Evolutionary conservation across 1,140 invertebrate genomes (phyloP), one percentile per base, ranked within the genome.

Genomic region (Heliconius himera): DNA sequence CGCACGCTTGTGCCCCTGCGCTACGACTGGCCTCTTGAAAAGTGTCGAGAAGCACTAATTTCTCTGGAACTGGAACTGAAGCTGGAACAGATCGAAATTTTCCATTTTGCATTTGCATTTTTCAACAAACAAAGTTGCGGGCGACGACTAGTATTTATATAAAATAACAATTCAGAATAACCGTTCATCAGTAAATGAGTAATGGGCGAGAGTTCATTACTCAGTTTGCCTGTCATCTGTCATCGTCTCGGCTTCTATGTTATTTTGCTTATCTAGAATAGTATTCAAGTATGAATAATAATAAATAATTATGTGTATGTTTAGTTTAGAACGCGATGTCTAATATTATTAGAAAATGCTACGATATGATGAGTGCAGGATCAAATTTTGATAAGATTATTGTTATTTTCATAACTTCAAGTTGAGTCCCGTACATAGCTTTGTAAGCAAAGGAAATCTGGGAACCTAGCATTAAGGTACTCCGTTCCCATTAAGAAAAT

Each of bases 181-280:
- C 38, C 70, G 70, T 38, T 72, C 70, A 41, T 72, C 70, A 38
- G 70, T 72, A 72, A 91, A 91, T 92, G 91, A 92, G 90, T 90
- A 89, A 92, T 90, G 87, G 87, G 81, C 76, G 79, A 80, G 51
- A 81, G 82, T 84, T 88, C 86, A 91, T 91, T 90, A 89, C 85
- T 90, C 90, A 91, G 88, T 84, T 90, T 87, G 88, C 80, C 83
- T 86, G 88, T 88, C 87, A 88, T 89, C 90, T 89, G 89, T 90
- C 90, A 85, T 86, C 89, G 74, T 84, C 84, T 88, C 84, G 80
- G 81, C 81, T 66, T 66, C 60, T 66, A 66, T 66, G 60, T 66
- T 66, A 66, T 66, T 66, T 66, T 78, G 82, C 82, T 85, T 87
- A 86, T 84, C 83, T 82, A 85, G 80, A 81, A 66, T 29, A 66